Evolutionary conservation across 1,140 invertebrate species (phyloP), one percentile per base, ranked within the genome.

Genomic region (Probaryconus sp.): DNA sequence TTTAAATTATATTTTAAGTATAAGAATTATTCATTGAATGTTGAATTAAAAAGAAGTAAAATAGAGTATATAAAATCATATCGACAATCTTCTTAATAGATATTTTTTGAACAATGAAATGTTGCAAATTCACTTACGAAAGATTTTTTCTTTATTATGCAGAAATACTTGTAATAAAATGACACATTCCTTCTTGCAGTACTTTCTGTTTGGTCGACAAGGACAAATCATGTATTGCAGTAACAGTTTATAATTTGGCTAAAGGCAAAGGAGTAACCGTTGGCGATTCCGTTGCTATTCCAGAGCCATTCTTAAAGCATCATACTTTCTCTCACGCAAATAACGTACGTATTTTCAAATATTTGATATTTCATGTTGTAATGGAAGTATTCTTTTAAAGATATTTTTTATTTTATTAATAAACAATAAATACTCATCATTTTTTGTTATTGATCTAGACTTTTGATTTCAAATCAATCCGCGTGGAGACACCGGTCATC

Each of bases 211-310:
- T 96, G 65, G 89, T 94, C 16, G 95, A 96, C 84, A 89, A 91
- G 70, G 90, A 92, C 24, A 90, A 91, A 82, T 88, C 87, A 0
- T 95, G 93, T 80, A 85, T 94, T 21, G 90, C 91, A 17, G 93
- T 96, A 28, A 94, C 92, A 0, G 90, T 96, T 21, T 96, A 95
- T 85, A 96, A 96, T 88, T 90, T 95, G 81, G 93, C 93, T 14
- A 90, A 92, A 81, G 93, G 93, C 2, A 91, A 91, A 82, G 95
- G 94, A 28, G 92, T 95, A 35, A 95, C 94, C 53, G 93, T 96
- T 48, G 95, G 94, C 1, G 94, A 97, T 87, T 91, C 92, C 21
- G 92, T 97, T 6, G 92, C 93, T 1, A 92, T 96, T 68, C 92
- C 94, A 0, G 93, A 95, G 81, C 95, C 95, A 0, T 90, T 85